A percentile compares a stretch with the other conserved stretches of the same genome.
Conservation (phyloP, 2,797 vertebrate species). For the Allobates femoralis region DNA sequence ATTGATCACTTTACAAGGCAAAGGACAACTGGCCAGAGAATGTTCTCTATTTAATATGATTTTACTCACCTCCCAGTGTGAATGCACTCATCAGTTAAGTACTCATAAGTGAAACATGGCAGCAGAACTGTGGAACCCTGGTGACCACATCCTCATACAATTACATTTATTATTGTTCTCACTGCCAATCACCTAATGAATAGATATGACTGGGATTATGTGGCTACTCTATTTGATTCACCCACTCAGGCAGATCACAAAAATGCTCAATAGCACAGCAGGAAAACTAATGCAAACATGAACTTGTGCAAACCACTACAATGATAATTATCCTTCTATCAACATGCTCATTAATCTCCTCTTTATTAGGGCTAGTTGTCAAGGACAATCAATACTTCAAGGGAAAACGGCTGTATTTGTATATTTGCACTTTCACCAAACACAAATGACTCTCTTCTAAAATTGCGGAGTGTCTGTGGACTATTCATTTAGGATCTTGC, state of each 20-base stretch:
- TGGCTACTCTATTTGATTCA: conserved; percentile 53
- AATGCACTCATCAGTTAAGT: conserved; percentile 63
- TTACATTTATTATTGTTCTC: conserved; percentile 61
- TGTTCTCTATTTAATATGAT: conserved; percentile 60
- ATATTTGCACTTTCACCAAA: conserved; percentile 14
- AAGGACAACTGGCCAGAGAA: conserved; percentile 26
- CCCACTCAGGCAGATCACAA: conserved; percentile 47
- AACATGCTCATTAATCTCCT: conserved; percentile 60
- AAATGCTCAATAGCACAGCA: conserved; percentile 61
- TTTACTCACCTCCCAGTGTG: conserved; percentile 51
- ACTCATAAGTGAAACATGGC: conserved; percentile 63
- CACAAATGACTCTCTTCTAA: neutral
- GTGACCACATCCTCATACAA: conserved; percentile 58
- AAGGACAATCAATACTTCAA: conserved; percentile 65
- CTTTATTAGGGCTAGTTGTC: conserved; percentile 59
- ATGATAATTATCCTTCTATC: conserved; percentile 55
- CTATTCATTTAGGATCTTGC: neutral
- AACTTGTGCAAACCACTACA: conserved; percentile 65
- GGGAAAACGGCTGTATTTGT: conserved; percentile 27
- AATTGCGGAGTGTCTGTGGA: neutral
- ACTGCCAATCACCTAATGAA: conserved; percentile 53
- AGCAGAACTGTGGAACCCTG: conserved; percentile 36
- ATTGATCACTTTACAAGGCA: conserved; percentile 47
- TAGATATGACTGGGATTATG: conserved; percentile 49
- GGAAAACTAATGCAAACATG: conserved; percentile 60